A percentile compares a stretch with the other conserved stretches of the same genome.
These are phyloP conservation scores for Myotis myotis DNA, from an alignment of 2,797 vertebrate genomes.

Conservation along the genomic window DNA sequence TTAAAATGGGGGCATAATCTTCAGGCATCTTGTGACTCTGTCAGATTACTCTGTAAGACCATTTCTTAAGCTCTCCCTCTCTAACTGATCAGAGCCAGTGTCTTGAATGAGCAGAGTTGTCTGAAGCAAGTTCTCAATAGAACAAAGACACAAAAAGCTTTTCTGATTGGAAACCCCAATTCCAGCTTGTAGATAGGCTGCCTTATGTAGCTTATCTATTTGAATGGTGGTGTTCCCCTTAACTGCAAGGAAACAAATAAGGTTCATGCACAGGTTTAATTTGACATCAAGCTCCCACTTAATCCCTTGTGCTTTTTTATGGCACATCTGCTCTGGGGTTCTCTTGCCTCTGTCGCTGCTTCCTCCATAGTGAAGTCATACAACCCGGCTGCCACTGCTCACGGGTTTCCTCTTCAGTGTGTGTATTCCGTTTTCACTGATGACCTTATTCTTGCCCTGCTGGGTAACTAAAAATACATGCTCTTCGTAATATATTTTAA, in stretches of 20 bases:
- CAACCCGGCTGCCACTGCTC: constrained; percentile 28
- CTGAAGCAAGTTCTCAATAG: neutral
- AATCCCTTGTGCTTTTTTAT: constrained; percentile 56
- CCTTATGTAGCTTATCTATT: constrained; percentile 35
- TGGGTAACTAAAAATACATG: constrained; percentile 47
- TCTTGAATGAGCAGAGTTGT: neutral
- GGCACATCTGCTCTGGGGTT: constrained; percentile 60
- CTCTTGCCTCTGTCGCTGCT: constrained; percentile 55
- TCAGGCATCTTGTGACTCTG: neutral
- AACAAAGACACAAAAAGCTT: neutral
- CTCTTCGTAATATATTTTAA: neutral
- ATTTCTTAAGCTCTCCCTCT: neutral
- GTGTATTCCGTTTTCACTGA: constrained; percentile 60
- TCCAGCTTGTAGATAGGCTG: neutral
- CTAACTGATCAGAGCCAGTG: neutral
- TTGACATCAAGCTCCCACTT: constrained; percentile 56
- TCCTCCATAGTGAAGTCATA: constrained; percentile 41
- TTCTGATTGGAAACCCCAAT: neutral
- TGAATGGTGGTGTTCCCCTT: constrained; percentile 56
- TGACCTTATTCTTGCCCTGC: constrained; percentile 42
- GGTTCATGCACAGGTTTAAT: constrained; percentile 68
- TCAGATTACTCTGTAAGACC: neutral
- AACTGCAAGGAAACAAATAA: constrained; percentile 71
- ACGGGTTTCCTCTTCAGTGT: constrained; percentile 47
- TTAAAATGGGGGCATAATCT: constrained; percentile 32